These are phyloP conservation scores for Papilio elwesi DNA, from an alignment of 2,888 invertebrate species.

Conservation along the genomic window DNA sequence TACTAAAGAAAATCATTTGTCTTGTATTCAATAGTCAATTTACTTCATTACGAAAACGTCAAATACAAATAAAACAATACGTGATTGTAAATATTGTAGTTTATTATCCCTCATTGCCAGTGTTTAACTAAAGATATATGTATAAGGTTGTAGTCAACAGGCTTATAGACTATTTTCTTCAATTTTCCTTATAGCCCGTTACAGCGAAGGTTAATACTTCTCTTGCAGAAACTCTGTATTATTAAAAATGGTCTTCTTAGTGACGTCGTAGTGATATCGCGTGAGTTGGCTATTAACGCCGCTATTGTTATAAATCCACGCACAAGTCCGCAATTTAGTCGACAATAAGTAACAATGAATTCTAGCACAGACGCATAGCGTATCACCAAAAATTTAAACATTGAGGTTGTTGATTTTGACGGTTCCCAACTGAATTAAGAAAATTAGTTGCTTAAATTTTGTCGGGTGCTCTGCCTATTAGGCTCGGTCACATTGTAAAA, in stretches of 20 bases:
- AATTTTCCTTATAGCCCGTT: slow-evolving; percentile 20
- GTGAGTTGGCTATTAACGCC: not conserved
- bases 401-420: not conserved
- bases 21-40: not conserved
- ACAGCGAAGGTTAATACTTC: slow-evolving; percentile 2
- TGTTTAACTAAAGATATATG: slow-evolving; percentile 12
- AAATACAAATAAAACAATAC: slow-evolving; percentile 7
- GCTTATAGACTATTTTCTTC: not conserved
- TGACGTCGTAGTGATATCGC: not conserved
- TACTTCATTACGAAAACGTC: slow-evolving; percentile 11
- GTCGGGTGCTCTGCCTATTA: too few species aligned
- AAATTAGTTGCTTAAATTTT: too few species aligned
- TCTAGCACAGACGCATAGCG: not conserved
- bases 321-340: not conserved
- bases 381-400: not conserved
- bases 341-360: not conserved
- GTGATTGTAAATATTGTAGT: slow-evolving; percentile 16
- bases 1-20: not conserved
- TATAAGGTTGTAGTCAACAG: not conserved
- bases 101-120: slow-evolving; percentile 13
- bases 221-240: slow-evolving; percentile 2
- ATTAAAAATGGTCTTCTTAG: not conserved
- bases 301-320: not conserved
- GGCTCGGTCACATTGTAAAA: too few species aligned
- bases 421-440: not conserved